These are phyloP conservation scores for Torymus aiolomorphi DNA, from an alignment of 2,888 invertebrate genomes.

Conservation along the genomic window DNA sequence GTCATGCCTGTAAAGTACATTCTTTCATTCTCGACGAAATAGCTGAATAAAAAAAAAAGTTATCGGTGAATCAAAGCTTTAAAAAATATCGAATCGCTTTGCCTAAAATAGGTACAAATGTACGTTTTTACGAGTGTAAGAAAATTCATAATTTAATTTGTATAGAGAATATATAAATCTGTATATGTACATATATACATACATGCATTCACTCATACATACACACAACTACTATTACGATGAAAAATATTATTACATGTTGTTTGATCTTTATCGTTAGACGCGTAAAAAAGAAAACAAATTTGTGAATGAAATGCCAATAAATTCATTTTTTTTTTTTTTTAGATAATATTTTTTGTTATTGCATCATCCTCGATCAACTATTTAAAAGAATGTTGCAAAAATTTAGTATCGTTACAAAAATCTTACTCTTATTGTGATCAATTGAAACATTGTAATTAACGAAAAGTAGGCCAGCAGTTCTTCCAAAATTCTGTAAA, in stretches of 20 bases:
- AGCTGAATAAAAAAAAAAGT: not conserved
- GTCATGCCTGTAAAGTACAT: too few species aligned
- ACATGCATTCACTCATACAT: conserved; percentile 59
- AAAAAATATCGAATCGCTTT: conserved; percentile 60
- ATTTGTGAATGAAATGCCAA: conserved; percentile 67
- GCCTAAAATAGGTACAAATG: conserved; percentile 63
- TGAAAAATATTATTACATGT: conserved; percentile 61
- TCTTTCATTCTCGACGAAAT: too few species aligned
- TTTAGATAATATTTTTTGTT: too few species aligned
- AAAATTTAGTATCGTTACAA: conserved; percentile 21
- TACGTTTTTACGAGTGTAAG: conserved; percentile 62
- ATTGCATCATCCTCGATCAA: too few species aligned
- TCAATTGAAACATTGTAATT: not conserved
- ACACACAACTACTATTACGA: conserved; percentile 58
- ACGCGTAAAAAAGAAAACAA: conserved; percentile 50
- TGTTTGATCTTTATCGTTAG: conserved; percentile 63
- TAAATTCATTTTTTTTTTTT: conserved; percentile 68
- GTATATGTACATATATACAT: conserved; percentile 62
- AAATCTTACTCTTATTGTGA: not conserved
- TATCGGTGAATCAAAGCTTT: conserved; percentile 17
- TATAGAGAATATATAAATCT: conserved; percentile 63
- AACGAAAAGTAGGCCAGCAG: too few species aligned
- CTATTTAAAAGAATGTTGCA: conserved; percentile 34
- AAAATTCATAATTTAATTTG: conserved; percentile 68
- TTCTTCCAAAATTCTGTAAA: too few species aligned